phyloP scores from a whole-genome alignment of 2,888 invertebrate species.

The Nomada flava region DNA sequence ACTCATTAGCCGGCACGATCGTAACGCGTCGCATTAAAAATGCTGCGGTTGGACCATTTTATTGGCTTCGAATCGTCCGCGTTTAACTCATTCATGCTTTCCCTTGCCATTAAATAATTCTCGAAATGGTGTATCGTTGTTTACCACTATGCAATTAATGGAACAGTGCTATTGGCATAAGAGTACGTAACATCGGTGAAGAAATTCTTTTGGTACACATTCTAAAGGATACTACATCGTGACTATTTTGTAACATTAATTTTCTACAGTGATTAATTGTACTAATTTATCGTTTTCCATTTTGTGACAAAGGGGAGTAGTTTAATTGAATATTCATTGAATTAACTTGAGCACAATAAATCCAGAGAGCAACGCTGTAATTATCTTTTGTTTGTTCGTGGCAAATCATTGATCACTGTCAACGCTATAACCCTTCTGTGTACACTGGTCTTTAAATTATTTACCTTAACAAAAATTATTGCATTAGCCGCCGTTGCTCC shows the following conservation, averaged over 20 bases:
- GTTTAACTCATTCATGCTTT: constrained; percentile 48
- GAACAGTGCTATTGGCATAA: neutral
- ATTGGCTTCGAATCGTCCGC: constrained; percentile 49
- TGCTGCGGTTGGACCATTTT: constrained; percentile 48
- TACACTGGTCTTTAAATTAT: neutral
- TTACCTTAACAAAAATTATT: neutral
- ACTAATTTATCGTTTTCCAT: constrained; percentile 2
- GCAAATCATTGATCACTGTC: constrained; percentile 30
- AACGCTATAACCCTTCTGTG: neutral
- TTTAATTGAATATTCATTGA: constrained; percentile 21
- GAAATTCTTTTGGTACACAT: too few relatives aligned
- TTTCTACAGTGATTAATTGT: neutral
- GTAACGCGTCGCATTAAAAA: constrained; percentile 56
- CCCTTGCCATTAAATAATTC: constrained; percentile 47
- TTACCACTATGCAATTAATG: neutral
- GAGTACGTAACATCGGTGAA: too few relatives aligned
- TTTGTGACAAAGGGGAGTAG: neutral
- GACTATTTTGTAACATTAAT: neutral
- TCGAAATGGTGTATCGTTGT: constrained; percentile 4
- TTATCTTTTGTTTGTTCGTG: constrained; percentile 15
- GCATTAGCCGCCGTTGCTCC: too few relatives aligned
- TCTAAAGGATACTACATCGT: neutral
- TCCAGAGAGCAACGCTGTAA: constrained; percentile 1
- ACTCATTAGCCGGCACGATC: constrained; percentile 71
- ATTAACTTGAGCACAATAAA: constrained; percentile 10